phyloP scores from a whole-genome alignment of 2,888 invertebrate genomes.

The Sinohyriopsis cumingii region DNA sequence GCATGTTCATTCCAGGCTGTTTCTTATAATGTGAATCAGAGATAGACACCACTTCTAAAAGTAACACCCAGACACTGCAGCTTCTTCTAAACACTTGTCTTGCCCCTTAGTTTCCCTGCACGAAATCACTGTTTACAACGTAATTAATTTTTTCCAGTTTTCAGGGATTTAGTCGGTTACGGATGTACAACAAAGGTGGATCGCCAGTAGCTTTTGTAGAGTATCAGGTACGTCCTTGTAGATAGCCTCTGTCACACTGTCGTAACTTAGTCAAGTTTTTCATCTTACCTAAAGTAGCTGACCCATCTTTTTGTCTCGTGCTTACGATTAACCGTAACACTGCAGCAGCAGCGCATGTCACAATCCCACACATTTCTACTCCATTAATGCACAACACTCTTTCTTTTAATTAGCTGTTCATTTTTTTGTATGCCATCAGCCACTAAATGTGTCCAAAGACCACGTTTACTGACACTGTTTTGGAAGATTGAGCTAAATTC shows the following conservation, averaged over 20 bases:
- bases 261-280: conserved; percentile 7
- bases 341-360: not conserved
- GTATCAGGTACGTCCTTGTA: conserved; percentile 78
- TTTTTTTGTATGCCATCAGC: too few relatives aligned
- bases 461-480: too few relatives aligned
- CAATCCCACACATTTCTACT: too few relatives aligned
- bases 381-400: too few relatives aligned
- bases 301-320: not conserved
- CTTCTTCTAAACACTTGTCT: too few relatives aligned
- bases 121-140: not conserved
- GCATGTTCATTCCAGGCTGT: too few relatives aligned
- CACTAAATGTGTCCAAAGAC: too few relatives aligned
- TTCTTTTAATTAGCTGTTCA: too few relatives aligned
- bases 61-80: too few relatives aligned
- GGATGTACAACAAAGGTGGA: conserved; percentile 85
- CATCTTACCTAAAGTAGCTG: not conserved
- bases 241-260: not conserved
- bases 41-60: too few relatives aligned
- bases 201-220: conserved; percentile 98
- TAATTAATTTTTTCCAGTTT: conserved; percentile 80
- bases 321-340: conserved; percentile 1
- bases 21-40: too few relatives aligned
- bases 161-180: conserved; percentile 97
- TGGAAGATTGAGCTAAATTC: too few relatives aligned
- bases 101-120: not conserved